Conservation (phyloP, 2,888 invertebrate species). For the Erebia aethiops region DNA sequence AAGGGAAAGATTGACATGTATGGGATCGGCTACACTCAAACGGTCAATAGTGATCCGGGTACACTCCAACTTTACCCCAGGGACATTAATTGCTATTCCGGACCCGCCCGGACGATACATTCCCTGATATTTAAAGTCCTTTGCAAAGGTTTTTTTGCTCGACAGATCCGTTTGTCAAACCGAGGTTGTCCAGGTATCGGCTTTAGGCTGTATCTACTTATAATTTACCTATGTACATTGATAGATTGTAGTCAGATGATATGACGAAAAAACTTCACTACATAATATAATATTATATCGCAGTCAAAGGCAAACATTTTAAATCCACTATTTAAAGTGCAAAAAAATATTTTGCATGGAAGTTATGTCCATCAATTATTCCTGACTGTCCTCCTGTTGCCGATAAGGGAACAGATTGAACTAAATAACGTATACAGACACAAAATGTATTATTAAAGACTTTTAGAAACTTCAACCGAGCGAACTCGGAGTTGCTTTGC, state of each 20-base stretch:
- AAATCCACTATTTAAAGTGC: no score
- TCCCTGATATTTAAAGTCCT: conserved; percentile 15
- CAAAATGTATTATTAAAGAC: no score
- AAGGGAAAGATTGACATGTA: conserved; percentile 35
- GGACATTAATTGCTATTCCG: conserved; percentile 20
- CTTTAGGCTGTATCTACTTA: not conserved
- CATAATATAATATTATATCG: no score
- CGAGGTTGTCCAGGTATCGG: not conserved
- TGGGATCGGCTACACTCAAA: conserved; percentile 27
- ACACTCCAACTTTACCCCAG: not conserved
- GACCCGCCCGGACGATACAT: conserved; percentile 16
- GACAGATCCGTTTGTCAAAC: conserved; percentile 2
- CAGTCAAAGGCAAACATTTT: no score
- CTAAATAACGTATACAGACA: no score
- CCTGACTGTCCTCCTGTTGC: no score
- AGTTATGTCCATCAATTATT: no score
- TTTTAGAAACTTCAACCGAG: no score
- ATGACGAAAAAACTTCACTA: no score
- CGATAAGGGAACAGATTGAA: no score
- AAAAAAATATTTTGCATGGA: no score
- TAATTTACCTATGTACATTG: not conserved
- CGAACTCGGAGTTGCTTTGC: no score
- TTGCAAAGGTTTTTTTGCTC: conserved; percentile 17
- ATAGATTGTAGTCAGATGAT: not conserved
- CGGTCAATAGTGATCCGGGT: conserved; percentile 31